These are phyloP conservation scores for Andrena fulva DNA, from an alignment of 2,888 invertebrate species.

Conservation along the genomic window DNA sequence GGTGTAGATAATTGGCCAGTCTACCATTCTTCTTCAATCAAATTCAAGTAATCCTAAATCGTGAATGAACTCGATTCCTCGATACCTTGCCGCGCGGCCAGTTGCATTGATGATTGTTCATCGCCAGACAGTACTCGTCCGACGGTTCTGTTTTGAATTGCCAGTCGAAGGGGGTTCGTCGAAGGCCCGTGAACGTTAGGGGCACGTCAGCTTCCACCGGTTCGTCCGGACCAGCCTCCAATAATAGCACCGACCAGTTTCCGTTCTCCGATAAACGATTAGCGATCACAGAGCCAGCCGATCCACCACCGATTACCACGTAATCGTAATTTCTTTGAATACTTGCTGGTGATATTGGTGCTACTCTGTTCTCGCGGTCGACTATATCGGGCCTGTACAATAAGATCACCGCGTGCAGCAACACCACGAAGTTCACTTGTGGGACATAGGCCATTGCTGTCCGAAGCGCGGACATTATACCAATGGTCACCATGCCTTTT, in stretches of 20 bases:
- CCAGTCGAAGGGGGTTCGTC: conserved; percentile 92
- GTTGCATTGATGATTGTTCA: conserved; percentile 81
- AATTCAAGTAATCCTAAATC: background rate
- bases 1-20: too few species aligned
- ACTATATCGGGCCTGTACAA: conserved; percentile 90
- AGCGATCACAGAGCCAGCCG: conserved; percentile 93
- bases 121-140: conserved; percentile 87
- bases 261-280: conserved; percentile 91
- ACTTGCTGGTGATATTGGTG: conserved; percentile 86
- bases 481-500: background rate
- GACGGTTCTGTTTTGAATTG: conserved; percentile 92
- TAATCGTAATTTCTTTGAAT: conserved; percentile 90
- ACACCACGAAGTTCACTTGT: conserved; percentile 82
- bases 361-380: conserved; percentile 88
- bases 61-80: background rate
- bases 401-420: conserved; percentile 88
- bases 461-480: background rate
- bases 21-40: background rate
- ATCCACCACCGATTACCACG: conserved; percentile 92
- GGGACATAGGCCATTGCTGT: background rate
- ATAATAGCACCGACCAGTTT: conserved; percentile 90
- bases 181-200: conserved; percentile 89
- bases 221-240: conserved; percentile 93
- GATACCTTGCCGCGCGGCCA: conserved; percentile 85
- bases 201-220: conserved; percentile 91